A percentile compares a stretch with the other conserved stretches of the same genome.
Evolutionary conservation across 2,797 vertebrate genomes (phyloP).

Genomic region (Chaenodraco wilsoni): DNA sequence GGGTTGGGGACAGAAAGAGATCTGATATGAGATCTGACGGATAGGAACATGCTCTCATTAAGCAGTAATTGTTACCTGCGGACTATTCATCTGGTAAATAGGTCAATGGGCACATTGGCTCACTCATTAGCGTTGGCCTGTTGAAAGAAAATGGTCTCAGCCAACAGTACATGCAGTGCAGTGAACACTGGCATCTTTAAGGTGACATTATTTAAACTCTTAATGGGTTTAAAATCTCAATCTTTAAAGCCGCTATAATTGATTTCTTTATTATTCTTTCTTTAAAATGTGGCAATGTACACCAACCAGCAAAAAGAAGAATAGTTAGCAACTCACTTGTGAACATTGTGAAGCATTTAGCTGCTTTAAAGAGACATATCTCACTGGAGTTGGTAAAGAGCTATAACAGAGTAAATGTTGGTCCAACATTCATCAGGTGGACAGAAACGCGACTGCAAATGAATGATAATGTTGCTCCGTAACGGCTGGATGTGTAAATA

Average conservation of each 20-base stretch:
- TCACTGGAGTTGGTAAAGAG: neutral
- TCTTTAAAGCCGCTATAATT: neutral
- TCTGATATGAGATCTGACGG: slow-evolving; percentile 66
- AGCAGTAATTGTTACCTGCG: slow-evolving; percentile 73
- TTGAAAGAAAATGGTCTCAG: slow-evolving; percentile 30
- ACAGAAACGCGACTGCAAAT: neutral
- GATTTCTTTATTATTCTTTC: neutral
- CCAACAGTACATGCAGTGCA: neutral
- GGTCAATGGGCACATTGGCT: slow-evolving; percentile 58
- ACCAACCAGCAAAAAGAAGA: no score
- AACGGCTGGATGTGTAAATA: slow-evolving; percentile 11
- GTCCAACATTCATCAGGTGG: neutral
- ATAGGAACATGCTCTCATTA: slow-evolving; percentile 64
- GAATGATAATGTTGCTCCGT: slow-evolving; percentile 3
- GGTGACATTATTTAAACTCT: neutral
- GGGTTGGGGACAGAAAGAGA: slow-evolving; percentile 46
- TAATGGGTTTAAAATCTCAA: neutral
- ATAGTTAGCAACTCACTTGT: neutral
- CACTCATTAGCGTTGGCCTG: slow-evolving; percentile 33
- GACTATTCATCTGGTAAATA: slow-evolving; percentile 71
- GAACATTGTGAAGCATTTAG: neutral
- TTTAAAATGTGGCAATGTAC: no score
- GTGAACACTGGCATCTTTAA: neutral
- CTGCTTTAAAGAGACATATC: neutral
- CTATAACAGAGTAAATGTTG: neutral